Percentiles rank a stretch among this genome's conserved stretches.
phyloP scores from a whole-genome alignment of 2,113 vertebrate genomes.

The Rhinopomastus cyanomelas region DNA sequence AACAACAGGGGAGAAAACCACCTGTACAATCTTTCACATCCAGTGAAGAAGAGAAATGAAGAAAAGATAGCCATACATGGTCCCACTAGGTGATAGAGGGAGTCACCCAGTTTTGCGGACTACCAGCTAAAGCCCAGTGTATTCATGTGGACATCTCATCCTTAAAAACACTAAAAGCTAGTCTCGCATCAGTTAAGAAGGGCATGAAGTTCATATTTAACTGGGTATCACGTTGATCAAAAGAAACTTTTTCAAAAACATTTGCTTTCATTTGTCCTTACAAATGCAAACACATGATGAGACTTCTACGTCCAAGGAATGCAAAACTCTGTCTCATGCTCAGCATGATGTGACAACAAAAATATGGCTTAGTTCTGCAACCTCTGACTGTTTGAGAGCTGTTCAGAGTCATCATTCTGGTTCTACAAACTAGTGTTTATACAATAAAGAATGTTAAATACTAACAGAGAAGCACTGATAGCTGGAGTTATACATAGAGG shows the following conservation, averaged over 20 bases:
- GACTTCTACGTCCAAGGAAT: not conserved
- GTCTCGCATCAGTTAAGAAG: not conserved
- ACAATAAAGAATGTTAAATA: not conserved
- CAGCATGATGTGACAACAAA: not conserved
- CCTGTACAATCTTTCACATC: not conserved
- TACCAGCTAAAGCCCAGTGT: not conserved
- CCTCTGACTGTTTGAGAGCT: not conserved
- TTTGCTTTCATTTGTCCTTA: not conserved
- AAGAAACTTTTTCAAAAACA: not conserved
- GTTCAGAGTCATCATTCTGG: not conserved
- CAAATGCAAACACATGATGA: not conserved
- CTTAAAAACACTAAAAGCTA: not conserved
- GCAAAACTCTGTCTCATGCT: rapidly evolving
- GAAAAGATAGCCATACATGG: not conserved
- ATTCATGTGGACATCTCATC: not conserved
- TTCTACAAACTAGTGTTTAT: not conserved
- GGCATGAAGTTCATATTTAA: not conserved
- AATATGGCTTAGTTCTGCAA: not conserved
- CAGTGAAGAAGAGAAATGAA: not conserved
- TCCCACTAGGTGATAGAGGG: rapidly evolving
- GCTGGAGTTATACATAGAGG: not conserved
- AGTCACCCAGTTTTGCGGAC: not conserved
- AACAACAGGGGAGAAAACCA: not conserved
- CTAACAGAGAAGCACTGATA: not conserved
- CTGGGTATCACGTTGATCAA: not conserved